Evolutionary conservation across 2,113 vertebrate genomes (phyloP), one percentile per base, ranked within the genome.

Genomic region (Orycteropus afer): DNA sequence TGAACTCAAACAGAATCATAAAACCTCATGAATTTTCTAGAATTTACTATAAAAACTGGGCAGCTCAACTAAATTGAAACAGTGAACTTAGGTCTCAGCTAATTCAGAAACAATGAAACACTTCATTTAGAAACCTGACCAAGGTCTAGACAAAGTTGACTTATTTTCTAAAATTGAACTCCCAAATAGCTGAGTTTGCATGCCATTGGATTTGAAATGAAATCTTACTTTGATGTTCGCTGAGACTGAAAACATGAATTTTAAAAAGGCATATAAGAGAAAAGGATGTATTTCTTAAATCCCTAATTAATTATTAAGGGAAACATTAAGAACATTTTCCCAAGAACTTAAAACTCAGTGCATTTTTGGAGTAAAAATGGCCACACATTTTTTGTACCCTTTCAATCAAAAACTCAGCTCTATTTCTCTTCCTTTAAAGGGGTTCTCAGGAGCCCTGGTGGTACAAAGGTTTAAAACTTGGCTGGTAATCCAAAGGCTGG

Each of bases 101-200:
- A 96, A 92, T 93, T 61, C 78, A 82, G 71, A 96, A 96, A 97
- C 89, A 97, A 95, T 95, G 91, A 93, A 95, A 88, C 55, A 90
- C 34, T 95, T 96, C 65, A 95, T 96, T 96, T 95, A 71, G 92
- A 97, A 96, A 71, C 73, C 45, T 96, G 91, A 74, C 71, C 73
- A 88, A 34, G 67, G 77, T 96, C 93, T 94, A 92, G 57, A 79
- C 49, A 91, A 97, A 97, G 49, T 94, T 94, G 93, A 93, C 85
- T 93, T 81, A 79, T 77, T 91, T 90, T 86, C 91, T 80, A 71
- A 96, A 97, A 93, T 79, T 95, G 87, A 95, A 88, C 42, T 95
- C 34, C 23, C 45, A 95, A 95, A 88, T 79, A 93, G 74, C 87
- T 96, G 93, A 97, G 47, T 85, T 96, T 79, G 17, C 67, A 82